Conservation (phyloP, 2,888 invertebrate genomes). For the Microlaimidae sp. region DNA sequence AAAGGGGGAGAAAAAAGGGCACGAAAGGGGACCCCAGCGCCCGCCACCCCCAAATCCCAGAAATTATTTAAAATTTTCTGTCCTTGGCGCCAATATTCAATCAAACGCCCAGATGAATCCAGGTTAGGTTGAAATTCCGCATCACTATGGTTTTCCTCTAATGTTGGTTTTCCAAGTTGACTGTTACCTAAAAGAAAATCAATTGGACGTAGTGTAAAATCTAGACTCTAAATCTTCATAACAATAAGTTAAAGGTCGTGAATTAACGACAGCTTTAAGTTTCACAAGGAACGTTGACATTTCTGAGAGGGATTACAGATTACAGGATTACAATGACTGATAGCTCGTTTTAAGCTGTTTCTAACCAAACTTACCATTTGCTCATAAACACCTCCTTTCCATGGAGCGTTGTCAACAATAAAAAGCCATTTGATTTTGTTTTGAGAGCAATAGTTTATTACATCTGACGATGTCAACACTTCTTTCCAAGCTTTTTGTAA, state of each 20-base stretch:
- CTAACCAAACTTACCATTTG: neutral
- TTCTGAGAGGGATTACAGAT: neutral
- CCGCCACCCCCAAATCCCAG: neutral
- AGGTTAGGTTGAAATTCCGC: neutral
- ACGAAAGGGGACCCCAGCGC: neutral
- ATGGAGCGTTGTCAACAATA: neutral
- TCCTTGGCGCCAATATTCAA: neutral
- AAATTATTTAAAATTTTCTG: neutral
- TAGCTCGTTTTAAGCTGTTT: neutral
- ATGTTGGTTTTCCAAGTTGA: neutral
- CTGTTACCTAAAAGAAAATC: neutral
- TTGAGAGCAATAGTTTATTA: neutral
- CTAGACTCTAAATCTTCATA: neutral
- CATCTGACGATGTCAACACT: neutral
- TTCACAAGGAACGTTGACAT: neutral
- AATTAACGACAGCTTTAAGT: neutral
- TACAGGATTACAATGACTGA: neutral
- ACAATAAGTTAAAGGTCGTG: neutral
- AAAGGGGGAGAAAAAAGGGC: neutral
- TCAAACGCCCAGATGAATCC: neutral
- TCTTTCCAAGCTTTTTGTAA: conserved; percentile 15
- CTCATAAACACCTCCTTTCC: neutral
- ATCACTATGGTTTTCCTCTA: neutral
- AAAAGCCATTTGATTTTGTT: neutral
- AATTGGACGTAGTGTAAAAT: neutral